These are phyloP conservation scores for Sitta carolinensis DNA, from an alignment of 2,797 vertebrate genomes.

Conservation along the genomic window DNA sequence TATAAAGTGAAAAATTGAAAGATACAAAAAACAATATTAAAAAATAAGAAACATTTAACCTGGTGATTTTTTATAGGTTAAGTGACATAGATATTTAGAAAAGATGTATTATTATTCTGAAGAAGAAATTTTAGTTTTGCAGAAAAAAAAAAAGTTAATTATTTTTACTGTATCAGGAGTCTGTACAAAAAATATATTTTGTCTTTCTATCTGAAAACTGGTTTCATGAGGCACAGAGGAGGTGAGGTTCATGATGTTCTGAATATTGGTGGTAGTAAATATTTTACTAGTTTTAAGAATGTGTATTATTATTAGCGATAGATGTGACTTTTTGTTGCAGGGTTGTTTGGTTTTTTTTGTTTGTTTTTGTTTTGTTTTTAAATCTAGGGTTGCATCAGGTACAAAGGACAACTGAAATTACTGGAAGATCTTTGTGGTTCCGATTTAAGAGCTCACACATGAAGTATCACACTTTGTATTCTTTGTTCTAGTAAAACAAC, in stretches of 20 bases:
- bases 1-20: background rate
- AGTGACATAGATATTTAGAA: background rate
- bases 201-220: background rate
- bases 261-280: background rate
- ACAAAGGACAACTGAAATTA: background rate
- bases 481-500: background rate
- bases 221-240: background rate
- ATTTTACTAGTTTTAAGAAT: background rate
- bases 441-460: background rate
- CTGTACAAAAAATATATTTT: background rate
- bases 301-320: background rate
- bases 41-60: background rate
- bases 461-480: background rate
- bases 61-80: background rate
- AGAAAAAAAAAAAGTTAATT: background rate
- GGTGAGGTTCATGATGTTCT: background rate
- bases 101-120: background rate
- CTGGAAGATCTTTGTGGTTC: background rate
- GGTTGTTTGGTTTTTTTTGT: too few species aligned
- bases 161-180: background rate
- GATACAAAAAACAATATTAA: background rate
- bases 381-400: background rate
- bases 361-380: background rate
- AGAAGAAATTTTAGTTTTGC: background rate
- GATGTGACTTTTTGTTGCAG: background rate